phyloP scores from a whole-genome alignment of 2,797 vertebrate species.

The Cossypha niveicapilla region DNA sequence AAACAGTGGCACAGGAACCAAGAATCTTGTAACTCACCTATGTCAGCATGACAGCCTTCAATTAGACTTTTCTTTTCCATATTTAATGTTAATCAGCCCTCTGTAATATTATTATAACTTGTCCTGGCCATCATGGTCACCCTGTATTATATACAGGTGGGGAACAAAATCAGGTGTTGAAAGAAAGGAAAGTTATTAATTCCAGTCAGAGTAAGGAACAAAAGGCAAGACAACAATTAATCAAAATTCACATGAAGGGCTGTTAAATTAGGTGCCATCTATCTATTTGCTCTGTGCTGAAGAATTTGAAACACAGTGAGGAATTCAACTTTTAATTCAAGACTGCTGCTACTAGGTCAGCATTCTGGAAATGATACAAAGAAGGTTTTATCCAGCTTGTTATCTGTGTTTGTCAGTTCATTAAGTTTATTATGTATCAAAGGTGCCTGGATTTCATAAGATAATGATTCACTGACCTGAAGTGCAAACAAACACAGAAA shows the following conservation, averaged over 20 bases:
- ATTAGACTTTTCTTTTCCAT: neutral
- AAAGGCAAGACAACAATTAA: constrained; percentile 25
- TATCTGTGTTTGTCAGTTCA: constrained; percentile 64
- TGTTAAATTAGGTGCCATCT: neutral
- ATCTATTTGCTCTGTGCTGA: neutral
- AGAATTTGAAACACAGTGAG: constrained; percentile 21
- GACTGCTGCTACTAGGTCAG: constrained; percentile 1
- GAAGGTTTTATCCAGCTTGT: constrained; percentile 25
- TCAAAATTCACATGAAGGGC: neutral
- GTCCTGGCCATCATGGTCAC: neutral
- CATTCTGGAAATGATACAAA: constrained; percentile 43
- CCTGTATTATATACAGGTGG: neutral
- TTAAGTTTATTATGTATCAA: constrained; percentile 52
- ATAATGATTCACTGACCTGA: constrained; percentile 62
- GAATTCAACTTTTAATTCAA: constrained; percentile 38
- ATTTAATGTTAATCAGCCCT: neutral
- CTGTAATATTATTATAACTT: neutral
- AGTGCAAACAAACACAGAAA: constrained; percentile 59
- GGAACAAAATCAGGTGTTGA: constrained; percentile 36
- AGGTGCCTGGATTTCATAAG: constrained; percentile 55
- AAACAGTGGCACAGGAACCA: neutral
- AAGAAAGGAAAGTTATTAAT: constrained; percentile 50
- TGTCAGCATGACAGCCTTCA: neutral
- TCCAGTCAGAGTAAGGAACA: constrained; percentile 6
- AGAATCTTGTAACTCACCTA: neutral